phyloP scores from a whole-genome alignment of 2,113 vertebrate species.

The Spea bombifrons region DNA sequence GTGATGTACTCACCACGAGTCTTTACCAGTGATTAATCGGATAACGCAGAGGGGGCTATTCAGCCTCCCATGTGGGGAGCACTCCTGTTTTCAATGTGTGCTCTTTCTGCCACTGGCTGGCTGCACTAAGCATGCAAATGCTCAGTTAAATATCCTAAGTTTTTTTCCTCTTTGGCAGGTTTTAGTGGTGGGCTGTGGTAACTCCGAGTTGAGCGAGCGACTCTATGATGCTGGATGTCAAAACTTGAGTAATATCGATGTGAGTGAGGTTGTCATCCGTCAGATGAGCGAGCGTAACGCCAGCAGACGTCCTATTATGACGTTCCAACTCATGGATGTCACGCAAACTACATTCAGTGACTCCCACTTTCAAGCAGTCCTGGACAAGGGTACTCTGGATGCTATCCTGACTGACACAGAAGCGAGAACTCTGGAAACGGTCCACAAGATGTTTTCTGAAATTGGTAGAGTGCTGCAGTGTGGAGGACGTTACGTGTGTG shows the following conservation, averaged over 20 bases:
- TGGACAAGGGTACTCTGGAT: slow-evolving; percentile 94
- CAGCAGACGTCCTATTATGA: slow-evolving; percentile 71
- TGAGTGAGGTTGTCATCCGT: slow-evolving; percentile 79
- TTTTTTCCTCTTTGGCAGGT: slow-evolving; percentile 66
- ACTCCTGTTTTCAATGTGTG: too few relatives aligned
- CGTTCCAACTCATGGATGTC: slow-evolving; percentile 83
- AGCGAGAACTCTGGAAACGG: slow-evolving; percentile 70
- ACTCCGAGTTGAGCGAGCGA: slow-evolving; percentile 93
- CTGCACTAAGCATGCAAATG: too few relatives aligned
- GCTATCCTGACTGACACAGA: slow-evolving; percentile 72
- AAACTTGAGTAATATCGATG: slow-evolving; percentile 85
- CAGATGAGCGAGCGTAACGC: slow-evolving; percentile 85
- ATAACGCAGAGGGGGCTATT: too few relatives aligned
- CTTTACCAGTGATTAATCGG: too few relatives aligned
- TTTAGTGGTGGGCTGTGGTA: slow-evolving; percentile 94
- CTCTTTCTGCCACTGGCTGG: too few relatives aligned
- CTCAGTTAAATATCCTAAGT: background rate
- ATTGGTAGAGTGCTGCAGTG: slow-evolving; percentile 80
- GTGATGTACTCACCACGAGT: too few relatives aligned
- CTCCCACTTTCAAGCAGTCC: slow-evolving; percentile 76
- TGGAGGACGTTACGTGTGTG: slow-evolving; percentile 87
- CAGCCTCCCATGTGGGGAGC: too few relatives aligned
- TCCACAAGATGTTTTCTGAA: slow-evolving; percentile 81
- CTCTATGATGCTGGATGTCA: slow-evolving; percentile 85
- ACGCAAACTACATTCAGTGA: slow-evolving; percentile 82